phyloP scores from a whole-genome alignment of 1,140 invertebrate species.

The Branchinecta lynchi region DNA sequence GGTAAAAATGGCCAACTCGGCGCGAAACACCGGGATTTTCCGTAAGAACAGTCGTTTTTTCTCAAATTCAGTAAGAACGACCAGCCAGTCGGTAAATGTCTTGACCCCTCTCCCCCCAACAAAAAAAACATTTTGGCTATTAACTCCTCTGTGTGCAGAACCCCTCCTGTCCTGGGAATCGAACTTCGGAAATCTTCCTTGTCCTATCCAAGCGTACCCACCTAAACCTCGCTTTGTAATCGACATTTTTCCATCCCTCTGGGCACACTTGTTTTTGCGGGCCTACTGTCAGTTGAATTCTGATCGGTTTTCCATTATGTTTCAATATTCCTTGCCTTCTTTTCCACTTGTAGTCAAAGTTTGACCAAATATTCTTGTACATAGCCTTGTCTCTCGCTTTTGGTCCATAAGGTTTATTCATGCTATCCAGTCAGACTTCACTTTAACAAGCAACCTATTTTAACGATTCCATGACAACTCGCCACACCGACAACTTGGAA shows the following conservation, averaged over 20 bases:
- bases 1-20: no score
- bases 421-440: slow-evolving; percentile 2
- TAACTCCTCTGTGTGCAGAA: no score
- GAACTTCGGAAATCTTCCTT: background rate
- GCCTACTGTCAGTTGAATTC: background rate
- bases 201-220: background rate
- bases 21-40: no score
- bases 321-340: background rate
- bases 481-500: no score
- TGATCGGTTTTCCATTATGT: slow-evolving; percentile 6
- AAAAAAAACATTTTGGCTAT: no score
- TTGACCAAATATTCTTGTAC: background rate
- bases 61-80: no score
- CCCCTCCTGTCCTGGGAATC: background rate
- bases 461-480: no score
- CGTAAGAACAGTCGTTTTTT: no score
- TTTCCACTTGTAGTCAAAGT: slow-evolving; percentile 6
- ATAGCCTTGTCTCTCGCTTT: slow-evolving; percentile 9
- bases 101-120: no score
- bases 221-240: background rate
- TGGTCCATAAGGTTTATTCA: slow-evolving; percentile 3
- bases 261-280: background rate
- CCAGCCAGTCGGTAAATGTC: no score
- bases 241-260: background rate
- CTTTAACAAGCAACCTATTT: no score